Evolutionary conservation across 1,140 invertebrate species (phyloP).

Genomic region (Brachionus plicatilis): DNA sequence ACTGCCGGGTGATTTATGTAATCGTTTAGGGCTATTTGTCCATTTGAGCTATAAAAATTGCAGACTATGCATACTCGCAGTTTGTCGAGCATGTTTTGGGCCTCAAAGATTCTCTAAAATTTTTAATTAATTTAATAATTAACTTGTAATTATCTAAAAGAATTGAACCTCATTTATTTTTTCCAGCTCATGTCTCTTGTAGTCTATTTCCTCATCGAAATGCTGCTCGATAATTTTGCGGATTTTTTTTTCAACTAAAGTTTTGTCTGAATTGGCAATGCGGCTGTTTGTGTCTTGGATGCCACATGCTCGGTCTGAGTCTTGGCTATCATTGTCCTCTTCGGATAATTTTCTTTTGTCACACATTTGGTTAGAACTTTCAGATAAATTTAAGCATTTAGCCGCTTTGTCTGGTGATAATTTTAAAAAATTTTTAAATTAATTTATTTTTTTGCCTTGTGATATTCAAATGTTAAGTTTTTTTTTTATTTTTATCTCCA

Average conservation of each 20-base stretch:
- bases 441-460: no score
- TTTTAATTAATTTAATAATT: neutral
- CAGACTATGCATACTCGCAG: slow-evolving; percentile 57
- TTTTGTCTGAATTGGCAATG: neutral
- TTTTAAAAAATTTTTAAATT: no score
- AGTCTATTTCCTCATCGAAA: slow-evolving; percentile 30
- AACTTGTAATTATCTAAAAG: no score
- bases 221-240: slow-evolving; percentile 19
- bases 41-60: slow-evolving; percentile 49
- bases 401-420: no score
- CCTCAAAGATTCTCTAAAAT: slow-evolving; percentile 58
- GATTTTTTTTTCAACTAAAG: neutral
- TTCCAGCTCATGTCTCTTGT: slow-evolving; percentile 20
- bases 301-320: neutral
- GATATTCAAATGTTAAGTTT: no score
- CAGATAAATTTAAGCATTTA: no score
- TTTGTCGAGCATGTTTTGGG: slow-evolving; percentile 65
- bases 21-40: slow-evolving; percentile 43
- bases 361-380: neutral
- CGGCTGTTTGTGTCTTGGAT: neutral
- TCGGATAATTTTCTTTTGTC: neutral
- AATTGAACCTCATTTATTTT: slow-evolving; percentile 2
- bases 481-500: no score
- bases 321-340: neutral
- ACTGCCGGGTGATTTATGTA: slow-evolving; percentile 40